Conservation (phyloP, 1,140 invertebrate genomes). For the Chelonus insularis region DNA sequence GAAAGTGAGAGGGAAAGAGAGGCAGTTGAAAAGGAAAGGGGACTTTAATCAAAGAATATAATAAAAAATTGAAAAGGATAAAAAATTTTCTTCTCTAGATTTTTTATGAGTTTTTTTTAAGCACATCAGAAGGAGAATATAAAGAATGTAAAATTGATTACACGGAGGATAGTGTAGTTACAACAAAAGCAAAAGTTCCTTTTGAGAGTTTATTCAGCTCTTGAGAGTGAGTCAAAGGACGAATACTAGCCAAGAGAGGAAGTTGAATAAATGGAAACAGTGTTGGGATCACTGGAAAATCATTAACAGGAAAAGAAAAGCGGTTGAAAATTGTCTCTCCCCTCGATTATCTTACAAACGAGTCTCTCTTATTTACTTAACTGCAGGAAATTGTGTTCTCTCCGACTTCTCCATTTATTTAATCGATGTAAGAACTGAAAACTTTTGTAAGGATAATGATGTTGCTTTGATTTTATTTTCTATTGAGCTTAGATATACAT, state of each 20-base stretch:
- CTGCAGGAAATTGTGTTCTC: not conserved
- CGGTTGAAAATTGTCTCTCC: not conserved
- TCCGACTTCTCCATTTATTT: not conserved
- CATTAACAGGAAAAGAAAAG: too few species aligned
- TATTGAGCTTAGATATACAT: not conserved
- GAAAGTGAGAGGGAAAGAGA: not conserved
- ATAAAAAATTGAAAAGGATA: too few species aligned
- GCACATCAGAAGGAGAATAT: conserved; percentile 11
- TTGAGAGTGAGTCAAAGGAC: not conserved
- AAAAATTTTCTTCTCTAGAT: too few species aligned
- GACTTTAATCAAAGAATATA: too few species aligned
- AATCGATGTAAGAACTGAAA: too few species aligned
- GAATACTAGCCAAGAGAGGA: not conserved
- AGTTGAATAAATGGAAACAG: not conserved
- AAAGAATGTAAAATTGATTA: conserved; percentile 25
- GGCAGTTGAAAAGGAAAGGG: not conserved
- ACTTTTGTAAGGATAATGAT: too few species aligned
- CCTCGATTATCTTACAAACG: not conserved
- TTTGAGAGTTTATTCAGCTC: conserved; percentile 9
- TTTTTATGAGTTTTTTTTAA: too few species aligned
- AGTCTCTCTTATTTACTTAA: not conserved
- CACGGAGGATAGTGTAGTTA: conserved; percentile 15
- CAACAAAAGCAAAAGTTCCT: conserved; percentile 9
- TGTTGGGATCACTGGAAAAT: not conserved
- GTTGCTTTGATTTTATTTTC: too few species aligned